Evolutionary conservation across 2,113 vertebrate species (phyloP), one percentile per base, ranked within the genome.

Genomic region (Spilogale gracilis): DNA sequence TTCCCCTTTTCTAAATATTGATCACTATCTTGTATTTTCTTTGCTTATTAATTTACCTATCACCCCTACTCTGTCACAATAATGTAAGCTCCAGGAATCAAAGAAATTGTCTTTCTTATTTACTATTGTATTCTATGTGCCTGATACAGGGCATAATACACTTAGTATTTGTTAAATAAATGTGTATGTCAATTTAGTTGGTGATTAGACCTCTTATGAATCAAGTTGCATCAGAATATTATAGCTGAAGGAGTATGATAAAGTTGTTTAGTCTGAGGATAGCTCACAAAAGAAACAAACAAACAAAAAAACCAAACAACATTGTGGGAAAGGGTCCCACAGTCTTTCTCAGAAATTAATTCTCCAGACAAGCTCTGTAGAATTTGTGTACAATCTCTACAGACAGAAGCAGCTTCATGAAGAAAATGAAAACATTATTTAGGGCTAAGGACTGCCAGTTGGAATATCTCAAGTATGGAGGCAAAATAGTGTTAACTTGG

Each of bases 391-490:
- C 9, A 93, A 17, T 38, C 2, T 20, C 14, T 58, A 76, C 2
- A 48, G 9, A 83, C 18, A 74, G 16, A 88, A 60, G 38, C 43
- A 48, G 1, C 2, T 82, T 1, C 38, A 61, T 56, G 21, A 84
- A 84, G 25, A 69, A 83, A 95, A 88, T 81, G 2, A 76, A 74
- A 23, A 25, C 38, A 25, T 38, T 56, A 3, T 11, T 54, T 61
- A 7, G 32, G 45, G 16, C 0, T 6, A 4, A 17, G 2, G 5
- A 9, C 0, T 9, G 2, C 17, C 27, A 43, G 2, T 61, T 67
- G 4, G 82, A 10, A 63, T 71, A 50, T 95, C 3, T 50, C 25
- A 73, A 1, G 9, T 27, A 38, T 45, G 6, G 16, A 6, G 25
- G 23, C 10, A 74, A 95, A 96, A 43, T 2, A 48, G 5, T 32